Base-by-base conservation (phyloP, 2,888 invertebrate genomes). In the Metellina segmentata region DNA sequence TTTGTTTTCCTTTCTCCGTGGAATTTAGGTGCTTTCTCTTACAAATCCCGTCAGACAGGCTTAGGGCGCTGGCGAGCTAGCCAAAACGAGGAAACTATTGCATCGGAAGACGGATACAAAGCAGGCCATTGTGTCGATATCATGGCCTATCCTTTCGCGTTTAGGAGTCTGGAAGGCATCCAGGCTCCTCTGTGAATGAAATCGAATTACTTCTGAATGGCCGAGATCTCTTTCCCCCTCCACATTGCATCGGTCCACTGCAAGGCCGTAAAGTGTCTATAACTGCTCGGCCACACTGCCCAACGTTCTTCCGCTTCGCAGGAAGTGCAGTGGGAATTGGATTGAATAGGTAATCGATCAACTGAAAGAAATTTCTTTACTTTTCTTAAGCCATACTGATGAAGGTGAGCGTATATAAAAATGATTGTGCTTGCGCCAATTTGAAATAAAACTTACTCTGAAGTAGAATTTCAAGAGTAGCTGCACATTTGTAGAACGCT, bases 161-260 rank as follows among this genome's bases (percentile, higher is more conserved):
- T 34, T 34, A 61, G 72, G 20, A 20, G 72, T 74, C 83, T 83
- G 83, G 83, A 83, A 52, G 53, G 83, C 34, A 20, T 83, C 83
- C 83, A 85, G 72, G 69, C 20, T 34, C 34, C 34, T 34, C 34
- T 34, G 34, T 61, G 61, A 61, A 61, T 20, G 53, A 75, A 85
- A 85, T 85, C 74, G 85, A 85, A 85, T 83, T 83, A 74, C 53
- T 52, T 52, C n/a, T 52, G 53, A 79, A 53, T 79, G 79, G 61
- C 79, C 79, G 53, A 19, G 16, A 20, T 19, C 13, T 0, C n/a
- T 49, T 70, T 34, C 34, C 34, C 74, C 52, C 53, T n/a, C 34
- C 53, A 11, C 74, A 74, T 20, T 78, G 52, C 52, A 19, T 61
- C 53, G 52, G 20, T 19, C 16, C 71, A 71, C n/a, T 75, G 48